Percentiles rank a stretch among this genome's conserved stretches.
These are phyloP conservation scores for Ophioderma brevispina DNA, from an alignment of 35 echinoderm and acorn worm genomes.

Conservation along the genomic window DNA sequence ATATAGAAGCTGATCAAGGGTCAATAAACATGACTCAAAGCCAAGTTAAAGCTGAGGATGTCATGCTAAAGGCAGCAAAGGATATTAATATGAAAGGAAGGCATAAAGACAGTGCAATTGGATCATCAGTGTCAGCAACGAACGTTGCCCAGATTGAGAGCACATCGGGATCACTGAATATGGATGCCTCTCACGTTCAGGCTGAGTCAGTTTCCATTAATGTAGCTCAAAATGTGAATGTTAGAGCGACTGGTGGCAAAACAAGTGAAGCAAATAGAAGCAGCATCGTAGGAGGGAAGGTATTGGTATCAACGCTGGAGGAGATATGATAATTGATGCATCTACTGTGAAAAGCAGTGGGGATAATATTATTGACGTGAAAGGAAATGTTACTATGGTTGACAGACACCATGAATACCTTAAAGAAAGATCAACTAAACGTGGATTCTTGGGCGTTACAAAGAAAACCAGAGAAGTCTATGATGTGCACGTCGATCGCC, in stretches of 20 bases:
- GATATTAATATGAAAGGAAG: background rate
- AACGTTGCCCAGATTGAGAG: background rate
- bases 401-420: background rate
- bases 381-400: background rate
- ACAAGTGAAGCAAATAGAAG: background rate
- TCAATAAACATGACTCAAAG: background rate
- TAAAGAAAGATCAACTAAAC: background rate
- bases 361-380: background rate
- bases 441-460: background rate
- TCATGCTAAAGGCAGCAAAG: background rate
- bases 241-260: background rate
- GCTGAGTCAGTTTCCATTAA: background rate
- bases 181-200: background rate
- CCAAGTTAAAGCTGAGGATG: background rate
- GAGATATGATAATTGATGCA: background rate
- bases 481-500: background rate
- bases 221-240: background rate
- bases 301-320: background rate
- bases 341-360: background rate
- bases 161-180: background rate
- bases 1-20: background rate
- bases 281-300: background rate
- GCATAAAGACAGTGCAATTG: background rate
- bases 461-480: background rate
- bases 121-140: background rate